Base-by-base conservation (phyloP, 1,140 invertebrate genomes). In the Tenebrio molitor region DNA sequence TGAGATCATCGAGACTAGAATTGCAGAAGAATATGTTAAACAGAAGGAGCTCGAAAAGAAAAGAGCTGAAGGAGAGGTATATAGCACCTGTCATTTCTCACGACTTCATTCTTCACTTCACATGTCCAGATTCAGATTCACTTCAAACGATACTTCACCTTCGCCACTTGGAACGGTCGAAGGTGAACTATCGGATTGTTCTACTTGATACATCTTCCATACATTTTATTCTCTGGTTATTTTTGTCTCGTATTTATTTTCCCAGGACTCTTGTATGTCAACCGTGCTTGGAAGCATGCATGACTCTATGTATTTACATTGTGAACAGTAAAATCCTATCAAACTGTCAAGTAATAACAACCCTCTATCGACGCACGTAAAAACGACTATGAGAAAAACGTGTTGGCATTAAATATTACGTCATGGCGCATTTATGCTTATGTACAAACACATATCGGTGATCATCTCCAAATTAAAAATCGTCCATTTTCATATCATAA, bases 1-100 rank as follows among this genome's bases (percentile, higher is more conserved):
- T 86, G 91, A 93, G 85, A 91, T 91, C 85, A 97, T 98, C 86
- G 93, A 97, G 88, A 88, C 91, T 85, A 91, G 95, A 81, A 97
- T 97, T 85, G 93, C 93, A 81, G 94, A 95, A 86, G 95, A 97
- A 89, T 88, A 95, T 91, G 95, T 93, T 85, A 95, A 95, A 89
- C 95, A 95, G 89, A 93, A 94, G 87, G 95, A 97, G 89, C 90
- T 96, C 86, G 93, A 97, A 90, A 94, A 94, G 90, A 96, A 95
- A 88, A 92, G 93, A 91, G 94, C 93, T 87, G 93, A 95, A 90
- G 91, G 92, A 90, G 93, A 95, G 93, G 94, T 95, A 89, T 58
- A 71, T 79, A n/a, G 8, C 15, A 46, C 14, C 23, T 14, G 23
- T 29, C 23, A 34, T 58, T 8, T 58, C 23, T 14, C 50, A 1